Conservation (phyloP, 2,888 invertebrate genomes). For the Anthrax anthrax region DNA sequence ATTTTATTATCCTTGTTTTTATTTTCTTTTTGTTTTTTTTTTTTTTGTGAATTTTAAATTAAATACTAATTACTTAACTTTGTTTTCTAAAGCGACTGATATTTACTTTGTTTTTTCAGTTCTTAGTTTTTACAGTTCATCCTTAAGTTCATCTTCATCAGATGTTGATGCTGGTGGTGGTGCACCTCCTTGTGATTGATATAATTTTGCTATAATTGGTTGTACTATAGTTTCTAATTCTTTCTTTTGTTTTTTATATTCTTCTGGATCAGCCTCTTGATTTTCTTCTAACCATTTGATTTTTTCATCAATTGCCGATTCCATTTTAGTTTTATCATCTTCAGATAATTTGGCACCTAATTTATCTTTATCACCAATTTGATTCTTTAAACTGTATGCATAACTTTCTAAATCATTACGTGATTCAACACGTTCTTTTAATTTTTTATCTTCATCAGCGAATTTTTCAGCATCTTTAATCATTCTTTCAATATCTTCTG, state of each 20-base stretch:
- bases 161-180: conserved; percentile 55
- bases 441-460: conserved; percentile 95
- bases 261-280: conserved; percentile 80
- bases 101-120: too few species aligned
- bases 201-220: conserved; percentile 93
- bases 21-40: too few species aligned
- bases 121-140: conserved; percentile 67
- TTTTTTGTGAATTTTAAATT: too few species aligned
- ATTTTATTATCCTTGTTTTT: too few species aligned
- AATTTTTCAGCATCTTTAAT: conserved; percentile 98
- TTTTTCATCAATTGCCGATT: conserved; percentile 88
- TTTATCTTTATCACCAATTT: conserved; percentile 91
- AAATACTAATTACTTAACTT: too few species aligned
- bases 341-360: conserved; percentile 80
- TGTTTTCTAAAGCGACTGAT: too few species aligned
- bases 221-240: conserved; percentile 88
- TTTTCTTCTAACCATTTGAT: conserved; percentile 98
- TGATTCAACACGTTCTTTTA: conserved; percentile 90
- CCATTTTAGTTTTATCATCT: conserved; percentile 88
- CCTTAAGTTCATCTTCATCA: conserved; percentile 62
- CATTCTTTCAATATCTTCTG: conserved; percentile 98
- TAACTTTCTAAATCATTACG: conserved; percentile 95
- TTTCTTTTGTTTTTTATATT: conserved; percentile 90
- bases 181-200: conserved; percentile 70
- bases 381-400: conserved; percentile 95